Percentiles rank a stretch among this genome's conserved stretches.
phyloP scores from a whole-genome alignment of 2,888 invertebrate species.

The Machimus rusticus region DNA sequence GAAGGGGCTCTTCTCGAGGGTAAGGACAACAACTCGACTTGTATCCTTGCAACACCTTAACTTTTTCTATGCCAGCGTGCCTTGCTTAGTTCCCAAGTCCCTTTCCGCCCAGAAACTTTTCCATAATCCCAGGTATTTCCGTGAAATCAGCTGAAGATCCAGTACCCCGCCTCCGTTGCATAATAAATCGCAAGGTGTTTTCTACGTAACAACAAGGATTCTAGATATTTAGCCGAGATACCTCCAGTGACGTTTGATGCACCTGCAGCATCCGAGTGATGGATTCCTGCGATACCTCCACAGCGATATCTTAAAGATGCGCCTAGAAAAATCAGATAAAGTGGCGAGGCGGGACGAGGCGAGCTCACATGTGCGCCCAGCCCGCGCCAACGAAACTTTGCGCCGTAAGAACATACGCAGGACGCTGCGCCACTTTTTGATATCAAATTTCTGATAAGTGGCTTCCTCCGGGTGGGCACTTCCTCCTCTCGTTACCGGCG shows the following conservation, averaged over 20 bases:
- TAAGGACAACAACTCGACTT: neutral
- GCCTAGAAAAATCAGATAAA: neutral
- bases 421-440: neutral
- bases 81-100: neutral
- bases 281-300: neutral
- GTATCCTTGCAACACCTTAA: neutral
- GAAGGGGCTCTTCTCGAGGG: neutral
- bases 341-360: no score
- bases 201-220: neutral
- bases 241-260: neutral
- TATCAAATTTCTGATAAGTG: constrained; percentile 10
- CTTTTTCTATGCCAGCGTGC: neutral
- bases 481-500: neutral
- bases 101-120: neutral
- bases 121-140: neutral
- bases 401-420: neutral
- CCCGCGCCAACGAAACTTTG: neutral
- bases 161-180: neutral
- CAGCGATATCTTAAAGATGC: neutral
- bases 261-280: neutral
- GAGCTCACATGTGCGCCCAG: neutral
- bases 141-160: neutral
- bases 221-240: neutral
- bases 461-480: neutral
- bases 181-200: neutral